Evolutionary conservation across 1,140 invertebrate species (phyloP).

Genomic region (Drosophila varians): DNA sequence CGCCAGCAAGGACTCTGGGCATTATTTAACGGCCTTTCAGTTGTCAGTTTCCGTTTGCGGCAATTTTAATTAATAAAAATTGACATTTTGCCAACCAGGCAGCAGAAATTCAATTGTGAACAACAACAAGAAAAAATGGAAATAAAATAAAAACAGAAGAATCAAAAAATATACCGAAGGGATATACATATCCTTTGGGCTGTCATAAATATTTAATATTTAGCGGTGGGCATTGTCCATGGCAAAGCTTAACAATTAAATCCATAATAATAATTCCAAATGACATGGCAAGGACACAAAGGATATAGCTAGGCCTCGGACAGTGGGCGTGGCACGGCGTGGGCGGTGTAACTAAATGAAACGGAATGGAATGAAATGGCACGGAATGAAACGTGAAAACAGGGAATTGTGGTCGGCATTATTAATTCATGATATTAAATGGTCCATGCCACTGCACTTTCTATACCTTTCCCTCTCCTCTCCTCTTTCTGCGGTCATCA

Average conservation of each 20-base stretch:
- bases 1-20: conserved; percentile 2
- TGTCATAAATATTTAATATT: conserved; percentile 59
- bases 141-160: conserved; percentile 4
- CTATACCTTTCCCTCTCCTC: not conserved
- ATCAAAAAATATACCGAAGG: too few relatives aligned
- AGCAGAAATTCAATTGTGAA: conserved; percentile 28
- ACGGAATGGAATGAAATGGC: conserved; percentile 46
- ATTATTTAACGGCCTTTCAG: conserved; percentile 35
- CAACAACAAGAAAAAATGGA: not conserved
- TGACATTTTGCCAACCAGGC: conserved; percentile 23
- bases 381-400: conserved; percentile 60
- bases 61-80: conserved; percentile 58
- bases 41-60: conserved; percentile 50
- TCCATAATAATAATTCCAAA: conserved; percentile 45
- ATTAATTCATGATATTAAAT: conserved; percentile 52
- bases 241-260: conserved; percentile 26
- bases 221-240: conserved; percentile 43
- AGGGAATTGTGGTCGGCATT: conserved; percentile 54
- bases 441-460: conserved; percentile 11
- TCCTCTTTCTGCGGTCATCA: conserved; percentile 43
- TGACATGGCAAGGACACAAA: conserved; percentile 51
- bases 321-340: not conserved
- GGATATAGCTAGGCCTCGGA: too few relatives aligned
- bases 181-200: not conserved
- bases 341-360: not conserved